Base-by-base conservation (phyloP, 2,797 vertebrate species). In the Neostethus bicornis region DNA sequence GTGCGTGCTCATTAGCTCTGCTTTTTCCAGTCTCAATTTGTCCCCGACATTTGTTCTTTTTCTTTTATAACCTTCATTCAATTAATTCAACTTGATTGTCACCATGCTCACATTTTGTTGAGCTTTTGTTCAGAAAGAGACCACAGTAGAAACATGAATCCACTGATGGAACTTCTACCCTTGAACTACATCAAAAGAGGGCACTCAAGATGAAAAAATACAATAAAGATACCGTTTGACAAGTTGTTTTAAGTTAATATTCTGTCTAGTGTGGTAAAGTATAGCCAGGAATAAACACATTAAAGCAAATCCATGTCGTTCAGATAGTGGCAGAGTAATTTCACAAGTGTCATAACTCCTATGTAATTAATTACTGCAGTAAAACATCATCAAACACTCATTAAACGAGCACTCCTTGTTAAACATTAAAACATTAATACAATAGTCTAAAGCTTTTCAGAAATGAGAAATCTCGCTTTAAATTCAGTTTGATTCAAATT, bases 381-480 rank as follows among this genome's bases (percentile, higher is more conserved):
- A 16, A 21, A 7, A 7, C 25, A 12, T 43, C 23, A 5, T 43
- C 23, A 5, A 20, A 31, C 62, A 42, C 28, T 42, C n/a, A 21
- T 17, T 21, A 16, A 48, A 11, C 28, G 26, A 11, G 5, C 19
- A 41, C 4, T 51, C 29, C 21, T 51, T 51, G 25, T 35, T 48
- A 14, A 52, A 46, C 28, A 61, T 24, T 41, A 2, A 29, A 1
- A 21, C 19, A 16, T 34, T 32, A 38, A 50, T 25, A 31, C 10
- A 38, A 17, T 20, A 4, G 17, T 12, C 2, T 8, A 57, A 42
- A 62, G 70, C 65, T 75, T 66, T 61, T 42, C 49, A 61, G 71
- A 66, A 57, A 61, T 71, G 73, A 72, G 57, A 73, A 65, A 71
- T 54, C 29, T 31, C 29, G 65, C 52, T 61, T 65, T 34, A 23